These are phyloP conservation scores for Chelon labrosus DNA, from an alignment of 2,797 vertebrate genomes.

Conservation along the genomic window DNA sequence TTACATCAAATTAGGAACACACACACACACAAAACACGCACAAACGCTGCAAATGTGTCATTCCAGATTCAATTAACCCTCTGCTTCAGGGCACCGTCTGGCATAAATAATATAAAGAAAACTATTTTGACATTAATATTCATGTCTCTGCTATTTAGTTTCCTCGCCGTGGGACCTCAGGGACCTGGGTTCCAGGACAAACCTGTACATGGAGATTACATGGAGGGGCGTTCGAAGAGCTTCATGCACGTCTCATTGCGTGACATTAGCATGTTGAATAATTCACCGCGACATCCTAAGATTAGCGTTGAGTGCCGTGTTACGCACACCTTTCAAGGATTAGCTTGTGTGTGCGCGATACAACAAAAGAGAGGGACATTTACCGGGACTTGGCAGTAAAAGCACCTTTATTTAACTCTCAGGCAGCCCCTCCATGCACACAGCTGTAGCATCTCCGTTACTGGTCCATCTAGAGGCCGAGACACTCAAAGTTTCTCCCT, in stretches of 20 bases:
- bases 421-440: slow-evolving; percentile 9
- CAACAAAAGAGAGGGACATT: slow-evolving; percentile 62
- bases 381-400: slow-evolving; percentile 66
- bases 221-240: slow-evolving; percentile 44
- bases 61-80: slow-evolving; percentile 76
- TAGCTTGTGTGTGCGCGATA: slow-evolving; percentile 32
- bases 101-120: slow-evolving; percentile 68
- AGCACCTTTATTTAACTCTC: slow-evolving; percentile 77
- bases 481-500: slow-evolving; percentile 80
- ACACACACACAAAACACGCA: slow-evolving; percentile 31
- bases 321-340: slow-evolving; percentile 68
- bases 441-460: slow-evolving; percentile 36
- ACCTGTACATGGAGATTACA: slow-evolving; percentile 63
- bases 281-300: slow-evolving; percentile 64
- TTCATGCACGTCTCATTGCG: slow-evolving; percentile 63
- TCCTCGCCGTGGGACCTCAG: slow-evolving; percentile 42
- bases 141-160: slow-evolving; percentile 61
- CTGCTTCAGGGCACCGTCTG: slow-evolving; percentile 63
- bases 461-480: slow-evolving; percentile 56
- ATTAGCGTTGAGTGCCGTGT: slow-evolving; percentile 52
- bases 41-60: slow-evolving; percentile 52
- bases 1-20: slow-evolving; percentile 56
- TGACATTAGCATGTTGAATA: slow-evolving; percentile 75
- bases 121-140: slow-evolving; percentile 80
- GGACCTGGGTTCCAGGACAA: slow-evolving; percentile 34